Evolutionary conservation across 2,113 vertebrate genomes (phyloP), one percentile per base, ranked within the genome.

Genomic region (Geococcyx californianus): DNA sequence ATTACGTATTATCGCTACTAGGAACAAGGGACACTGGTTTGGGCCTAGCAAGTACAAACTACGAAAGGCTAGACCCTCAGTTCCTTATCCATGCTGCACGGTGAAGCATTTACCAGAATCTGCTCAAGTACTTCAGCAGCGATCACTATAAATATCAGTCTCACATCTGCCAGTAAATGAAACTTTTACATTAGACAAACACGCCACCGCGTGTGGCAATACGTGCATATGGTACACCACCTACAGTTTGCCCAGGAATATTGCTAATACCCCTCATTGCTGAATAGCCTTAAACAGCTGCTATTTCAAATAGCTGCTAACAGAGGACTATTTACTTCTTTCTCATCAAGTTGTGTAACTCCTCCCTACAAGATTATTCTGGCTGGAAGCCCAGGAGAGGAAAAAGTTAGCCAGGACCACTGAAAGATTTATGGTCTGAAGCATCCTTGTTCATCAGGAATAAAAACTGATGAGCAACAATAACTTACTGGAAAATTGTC

Each of bases 281-380:
- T 80, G 72, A 89, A 91, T 15, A 72, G 87, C 75, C 52, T 86
- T 74, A 70, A 94, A 92, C 92, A 96, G 93, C 75, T 95, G 91
- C 87, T 94, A 40, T 86, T 94, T 84, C 92, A 88, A 95, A 94
- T 42, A 95, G 78, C 75, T 94, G 89, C 81, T 94, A 97, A 91
- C 59, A 88, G 82, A 78, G 55, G 87, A 91, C 79, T 92, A 74
- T 86, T 95, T 95, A 94, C 85, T 88, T 84, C 87, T 92, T 95
- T 70, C 87, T 93, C 85, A 93, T 93, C 87, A 94, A 92, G 68
- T 95, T 93, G 75, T 67, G 74, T 34, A 92, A 95, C 93, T 92
- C 70, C 64, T 93, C 85, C 47, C 85, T 93, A 86, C 38, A 90
- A 97, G 93, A 96, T 66, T 81, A 80, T 26, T 16, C 92, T 96